Percentiles rank a stretch among this genome's conserved stretches.
Conservation (phyloP, 2,113 vertebrate species). For the Geococcyx californianus region DNA sequence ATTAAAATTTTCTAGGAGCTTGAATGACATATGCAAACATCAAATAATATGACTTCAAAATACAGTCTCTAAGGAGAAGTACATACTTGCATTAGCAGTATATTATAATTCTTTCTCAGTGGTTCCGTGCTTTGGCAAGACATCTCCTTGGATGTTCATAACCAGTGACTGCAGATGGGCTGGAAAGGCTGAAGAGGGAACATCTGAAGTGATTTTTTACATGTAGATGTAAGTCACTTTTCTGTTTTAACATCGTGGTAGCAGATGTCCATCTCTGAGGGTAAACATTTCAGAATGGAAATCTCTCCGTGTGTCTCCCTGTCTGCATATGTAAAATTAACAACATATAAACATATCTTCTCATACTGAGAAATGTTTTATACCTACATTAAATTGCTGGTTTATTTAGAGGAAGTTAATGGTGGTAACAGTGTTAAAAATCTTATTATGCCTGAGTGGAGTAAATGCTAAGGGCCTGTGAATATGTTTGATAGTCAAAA, state of each 20-base stretch:
- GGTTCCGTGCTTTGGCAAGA: background rate
- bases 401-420: background rate
- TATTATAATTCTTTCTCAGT: background rate
- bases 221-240: background rate
- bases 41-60: conserved; percentile 25
- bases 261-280: background rate
- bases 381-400: background rate
- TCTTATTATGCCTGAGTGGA: background rate
- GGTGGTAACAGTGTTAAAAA: background rate
- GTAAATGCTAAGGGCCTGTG: background rate
- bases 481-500: background rate
- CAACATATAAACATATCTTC: background rate
- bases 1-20: background rate
- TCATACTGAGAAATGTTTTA: background rate
- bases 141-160: background rate
- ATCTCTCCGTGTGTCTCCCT: background rate
- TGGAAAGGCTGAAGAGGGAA: background rate
- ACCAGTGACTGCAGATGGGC: background rate
- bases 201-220: background rate
- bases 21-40: conserved; percentile 21
- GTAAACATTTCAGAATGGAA: conserved; percentile 11
- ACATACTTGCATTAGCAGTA: background rate
- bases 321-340: background rate
- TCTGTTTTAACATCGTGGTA: background rate
- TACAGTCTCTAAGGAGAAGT: background rate